These are phyloP conservation scores for Calyptomena viridis DNA, from an alignment of 2,113 vertebrate genomes.

Conservation along the genomic window DNA sequence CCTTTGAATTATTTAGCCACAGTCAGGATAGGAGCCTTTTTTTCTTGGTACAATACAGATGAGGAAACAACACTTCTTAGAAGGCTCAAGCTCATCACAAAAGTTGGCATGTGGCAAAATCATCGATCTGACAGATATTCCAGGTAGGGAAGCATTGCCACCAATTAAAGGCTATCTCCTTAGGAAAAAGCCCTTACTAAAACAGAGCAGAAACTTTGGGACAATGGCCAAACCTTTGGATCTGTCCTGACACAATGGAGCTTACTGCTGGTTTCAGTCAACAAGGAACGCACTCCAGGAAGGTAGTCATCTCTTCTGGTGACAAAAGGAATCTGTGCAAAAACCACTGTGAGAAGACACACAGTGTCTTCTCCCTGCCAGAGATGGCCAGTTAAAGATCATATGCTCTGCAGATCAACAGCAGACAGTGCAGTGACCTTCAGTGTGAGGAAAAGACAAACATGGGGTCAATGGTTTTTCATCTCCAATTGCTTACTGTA, in stretches of 20 bases:
- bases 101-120: not conserved
- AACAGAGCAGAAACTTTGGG: not conserved
- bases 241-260: not conserved
- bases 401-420: not conserved
- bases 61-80: not conserved
- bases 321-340: not conserved
- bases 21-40: not conserved
- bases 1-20: not conserved
- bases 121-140: not conserved
- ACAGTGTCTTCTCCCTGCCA: rapidly evolving
- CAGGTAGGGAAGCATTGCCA: not conserved
- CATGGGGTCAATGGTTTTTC: not conserved
- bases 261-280: not conserved
- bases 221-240: not conserved
- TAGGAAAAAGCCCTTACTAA: not conserved
- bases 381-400: not conserved
- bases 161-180: not conserved
- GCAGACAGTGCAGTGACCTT: not conserved
- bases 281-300: not conserved
- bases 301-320: not conserved
- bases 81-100: not conserved
- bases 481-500: not conserved
- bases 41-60: not conserved
- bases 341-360: not conserved
- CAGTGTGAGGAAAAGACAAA: not conserved